Evolutionary conservation across 2,113 vertebrate genomes (phyloP).

Genomic region (Channa argus): DNA sequence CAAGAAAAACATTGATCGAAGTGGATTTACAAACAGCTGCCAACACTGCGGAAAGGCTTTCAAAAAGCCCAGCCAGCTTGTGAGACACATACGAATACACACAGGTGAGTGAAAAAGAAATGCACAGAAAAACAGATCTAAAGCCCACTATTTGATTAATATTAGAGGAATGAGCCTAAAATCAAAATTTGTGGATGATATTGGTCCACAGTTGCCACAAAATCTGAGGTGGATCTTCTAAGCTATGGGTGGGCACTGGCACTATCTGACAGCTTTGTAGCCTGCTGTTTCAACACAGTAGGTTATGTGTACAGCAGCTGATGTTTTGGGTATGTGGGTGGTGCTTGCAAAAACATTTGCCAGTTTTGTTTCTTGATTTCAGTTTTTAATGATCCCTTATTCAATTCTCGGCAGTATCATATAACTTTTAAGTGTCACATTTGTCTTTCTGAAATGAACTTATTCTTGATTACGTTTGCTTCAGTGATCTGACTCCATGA

Average conservation of each 20-base stretch:
- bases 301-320: background rate
- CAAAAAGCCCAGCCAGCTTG: constrained; percentile 97
- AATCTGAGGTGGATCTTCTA: background rate
- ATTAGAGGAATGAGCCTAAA: too few relatives aligned
- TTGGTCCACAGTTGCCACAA: background rate
- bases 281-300: background rate
- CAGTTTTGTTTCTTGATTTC: background rate
- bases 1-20: constrained; percentile 95
- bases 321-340: background rate
- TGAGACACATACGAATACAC: constrained; percentile 95
- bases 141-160: too few relatives aligned
- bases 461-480: background rate
- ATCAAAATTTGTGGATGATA: background rate
- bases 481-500: background rate
- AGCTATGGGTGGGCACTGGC: background rate
- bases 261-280: background rate
- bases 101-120: constrained; percentile 85
- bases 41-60: constrained; percentile 97
- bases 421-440: background rate
- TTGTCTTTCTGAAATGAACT: background rate
- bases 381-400: background rate
- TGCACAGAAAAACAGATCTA: background rate
- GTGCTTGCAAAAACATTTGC: background rate
- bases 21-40: constrained; percentile 95
- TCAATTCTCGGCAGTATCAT: background rate